Percentiles rank a stretch among this genome's conserved stretches.
Conservation (phyloP, 2,113 vertebrate species). For the Chrysochloris asiatica region DNA sequence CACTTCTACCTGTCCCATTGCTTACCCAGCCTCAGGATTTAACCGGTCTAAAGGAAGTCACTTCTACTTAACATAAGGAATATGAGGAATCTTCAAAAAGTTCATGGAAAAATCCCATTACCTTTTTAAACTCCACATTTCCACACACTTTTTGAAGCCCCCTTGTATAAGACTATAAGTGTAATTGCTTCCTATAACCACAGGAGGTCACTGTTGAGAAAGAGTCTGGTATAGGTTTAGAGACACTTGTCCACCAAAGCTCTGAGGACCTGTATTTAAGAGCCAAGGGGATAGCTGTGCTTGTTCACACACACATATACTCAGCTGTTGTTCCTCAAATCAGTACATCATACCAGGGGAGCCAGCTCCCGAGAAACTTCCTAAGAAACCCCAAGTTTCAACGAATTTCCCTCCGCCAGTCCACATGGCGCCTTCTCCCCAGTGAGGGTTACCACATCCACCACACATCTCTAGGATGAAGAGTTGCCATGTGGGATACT, state of each 20-base stretch:
- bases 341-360: background rate
- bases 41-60: background rate
- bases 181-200: background rate
- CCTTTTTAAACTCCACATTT: no score
- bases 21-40: background rate
- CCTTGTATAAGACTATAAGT: background rate
- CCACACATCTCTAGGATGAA: background rate
- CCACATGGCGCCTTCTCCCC: background rate
- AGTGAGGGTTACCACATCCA: background rate
- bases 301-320: background rate
- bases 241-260: rapidly evolving
- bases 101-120: no score
- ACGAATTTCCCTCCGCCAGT: background rate
- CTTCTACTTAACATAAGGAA: no score
- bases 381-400: background rate
- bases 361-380: background rate
- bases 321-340: background rate
- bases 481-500: background rate
- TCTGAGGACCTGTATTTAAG: background rate
- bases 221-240: rapidly evolving
- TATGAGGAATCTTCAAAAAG: no score
- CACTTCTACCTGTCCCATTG: background rate
- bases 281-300: background rate
- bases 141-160: no score
- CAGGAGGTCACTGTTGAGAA: conserved; percentile 18